Evolutionary conservation across 2,888 invertebrate species (phyloP), one percentile per base, ranked within the genome.

Genomic region (Folsomia manolachei): DNA sequence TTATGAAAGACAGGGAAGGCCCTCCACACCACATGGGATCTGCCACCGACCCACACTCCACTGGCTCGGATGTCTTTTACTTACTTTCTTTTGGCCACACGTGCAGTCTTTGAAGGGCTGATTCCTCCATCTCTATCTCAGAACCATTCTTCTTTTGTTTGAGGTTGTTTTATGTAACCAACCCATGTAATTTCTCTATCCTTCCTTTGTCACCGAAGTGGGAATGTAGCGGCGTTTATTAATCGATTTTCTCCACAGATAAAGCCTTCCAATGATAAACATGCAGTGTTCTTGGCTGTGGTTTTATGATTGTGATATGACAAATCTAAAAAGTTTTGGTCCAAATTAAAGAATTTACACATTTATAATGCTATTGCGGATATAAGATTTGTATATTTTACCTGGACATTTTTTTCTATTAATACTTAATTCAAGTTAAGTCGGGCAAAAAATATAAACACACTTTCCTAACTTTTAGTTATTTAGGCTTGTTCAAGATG

Each of bases 211-310:
- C 56, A 56, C 39, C 7, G 61, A 25, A 62, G 63, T 21, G 70
- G 67, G 60, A 71, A 75, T 71, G 71, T 71, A 75, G 71, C 69
- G 75, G 70, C 76, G 74, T 75, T 79, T 79, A 79, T 79, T 79
- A 79, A 79, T 79, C 79, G 79, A 79, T 79, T 79, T 75, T 72
- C 75, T n/a, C n/a, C n/a, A n/a, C n/a, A n/a, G n/a, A n/a, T n/a
- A n/a, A n/a, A n/a, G n/a, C n/a, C n/a, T n/a, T n/a, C n/a, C n/a
- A n/a, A n/a, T n/a, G n/a, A n/a, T n/a, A n/a, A n/a, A n/a, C n/a
- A n/a, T n/a, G n/a, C n/a, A n/a, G n/a, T n/a, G n/a, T n/a, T n/a
- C n/a, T n/a, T n/a, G n/a, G n/a, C n/a, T n/a, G n/a, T n/a, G n/a
- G n/a, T n/a, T n/a, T n/a, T n/a, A n/a, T n/a, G n/a, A n/a, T n/a